Conservation (phyloP, 2,113 vertebrate genomes). For the Rhinogobius similis region DNA sequence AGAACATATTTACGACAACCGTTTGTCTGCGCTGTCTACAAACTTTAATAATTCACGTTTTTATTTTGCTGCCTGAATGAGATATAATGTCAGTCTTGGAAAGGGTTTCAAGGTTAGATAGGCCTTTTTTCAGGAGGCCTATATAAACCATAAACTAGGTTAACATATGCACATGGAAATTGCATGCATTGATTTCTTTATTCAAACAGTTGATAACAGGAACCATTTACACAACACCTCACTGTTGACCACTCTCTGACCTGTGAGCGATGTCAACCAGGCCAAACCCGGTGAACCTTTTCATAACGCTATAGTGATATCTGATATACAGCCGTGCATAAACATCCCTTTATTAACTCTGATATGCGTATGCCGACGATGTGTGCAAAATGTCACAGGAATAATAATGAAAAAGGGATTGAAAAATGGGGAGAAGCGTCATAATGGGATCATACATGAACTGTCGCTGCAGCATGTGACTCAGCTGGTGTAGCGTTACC, state of each 20-base stretch:
- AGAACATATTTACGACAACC: too few species aligned
- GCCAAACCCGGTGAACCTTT: neutral
- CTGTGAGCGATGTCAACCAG: too few species aligned
- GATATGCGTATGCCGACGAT: neutral
- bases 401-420: neutral
- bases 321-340: slow-evolving; percentile 3
- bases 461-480: slow-evolving; percentile 1
- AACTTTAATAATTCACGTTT: too few species aligned
- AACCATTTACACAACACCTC: neutral
- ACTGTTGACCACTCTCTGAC: neutral
- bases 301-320: slow-evolving; percentile 1
- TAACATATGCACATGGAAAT: too few species aligned
- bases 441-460: slow-evolving; percentile 19
- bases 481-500: slow-evolving; percentile 13
- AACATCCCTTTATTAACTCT: slow-evolving; percentile 29
- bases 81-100: too few species aligned
- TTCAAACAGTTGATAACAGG: neutral
- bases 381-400: slow-evolving; percentile 16
- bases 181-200: neutral
- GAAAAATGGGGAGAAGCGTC: neutral
- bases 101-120: too few species aligned
- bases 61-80: too few species aligned
- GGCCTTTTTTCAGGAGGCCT: too few species aligned
- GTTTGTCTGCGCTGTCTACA: too few species aligned
- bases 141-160: too few species aligned